Conservation (phyloP, 2,888 invertebrate species). For the Scrobipalpa atriplicella region DNA sequence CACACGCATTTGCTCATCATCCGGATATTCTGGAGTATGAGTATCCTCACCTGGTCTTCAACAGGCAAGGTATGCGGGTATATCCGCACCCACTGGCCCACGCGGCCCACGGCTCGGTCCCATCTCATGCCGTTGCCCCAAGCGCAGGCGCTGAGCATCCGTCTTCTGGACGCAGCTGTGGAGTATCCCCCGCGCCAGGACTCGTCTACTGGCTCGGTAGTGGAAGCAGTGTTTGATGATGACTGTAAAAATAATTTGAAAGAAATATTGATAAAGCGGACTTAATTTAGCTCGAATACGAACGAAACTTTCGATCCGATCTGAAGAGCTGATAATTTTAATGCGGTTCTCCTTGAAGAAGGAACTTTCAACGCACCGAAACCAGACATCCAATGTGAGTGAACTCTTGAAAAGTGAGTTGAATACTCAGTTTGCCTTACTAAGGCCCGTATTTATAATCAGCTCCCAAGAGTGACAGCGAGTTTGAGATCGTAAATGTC, state of each 20-base stretch:
- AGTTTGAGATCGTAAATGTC: too few species aligned
- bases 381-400: too few species aligned
- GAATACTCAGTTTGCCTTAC: too few species aligned
- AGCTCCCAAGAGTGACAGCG: too few species aligned
- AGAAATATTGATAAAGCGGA: too few species aligned
- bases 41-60: conserved; percentile 59
- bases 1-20: conserved; percentile 68
- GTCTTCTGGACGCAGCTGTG: conserved; percentile 69
- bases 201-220: conserved; percentile 67
- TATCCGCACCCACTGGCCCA: conserved; percentile 90
- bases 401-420: too few species aligned
- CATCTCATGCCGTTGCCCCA: conserved; percentile 90
- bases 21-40: not conserved
- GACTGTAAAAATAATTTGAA: conserved; percentile 46
- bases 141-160: conserved; percentile 63
- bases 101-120: conserved; percentile 83
- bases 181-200: conserved; percentile 73
- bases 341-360: too few species aligned
- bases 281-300: too few species aligned
- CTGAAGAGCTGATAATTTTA: too few species aligned
- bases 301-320: too few species aligned
- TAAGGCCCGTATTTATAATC: too few species aligned
- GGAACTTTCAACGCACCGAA: too few species aligned
- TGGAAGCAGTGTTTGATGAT: conserved; percentile 46
- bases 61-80: conserved; percentile 83